phyloP scores from a whole-genome alignment of 2,888 invertebrate genomes.

The Drosophila buzzatii region DNA sequence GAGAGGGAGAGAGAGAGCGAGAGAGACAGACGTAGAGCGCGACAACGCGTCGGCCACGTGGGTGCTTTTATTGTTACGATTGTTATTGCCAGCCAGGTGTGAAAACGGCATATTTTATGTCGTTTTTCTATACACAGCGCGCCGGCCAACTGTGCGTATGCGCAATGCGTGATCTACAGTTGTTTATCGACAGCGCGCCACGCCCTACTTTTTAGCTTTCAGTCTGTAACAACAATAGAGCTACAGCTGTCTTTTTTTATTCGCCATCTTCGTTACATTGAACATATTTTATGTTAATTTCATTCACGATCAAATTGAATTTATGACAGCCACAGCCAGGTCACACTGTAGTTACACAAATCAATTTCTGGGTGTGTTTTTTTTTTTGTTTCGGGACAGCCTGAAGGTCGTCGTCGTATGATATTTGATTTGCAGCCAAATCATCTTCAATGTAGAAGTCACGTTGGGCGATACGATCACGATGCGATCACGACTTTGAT shows the following conservation, averaged over 20 bases:
- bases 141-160: conserved; percentile 57
- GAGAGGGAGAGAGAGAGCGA: too few species aligned
- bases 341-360: neutral
- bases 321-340: conserved; percentile 36
- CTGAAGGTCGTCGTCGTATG: conserved; percentile 39
- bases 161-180: conserved; percentile 43
- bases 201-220: conserved; percentile 26
- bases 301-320: conserved; percentile 56
- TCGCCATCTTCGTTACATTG: conserved; percentile 22
- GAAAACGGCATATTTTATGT: conserved; percentile 68
- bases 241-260: conserved; percentile 25
- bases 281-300: conserved; percentile 55
- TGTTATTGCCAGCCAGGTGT: conserved; percentile 65
- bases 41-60: conserved; percentile 47
- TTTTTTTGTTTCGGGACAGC: conserved; percentile 15
- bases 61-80: conserved; percentile 52
- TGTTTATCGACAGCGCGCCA: conserved; percentile 35
- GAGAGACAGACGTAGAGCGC: conserved; percentile 1
- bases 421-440: conserved; percentile 28
- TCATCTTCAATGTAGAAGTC: conserved; percentile 18
- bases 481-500: conserved; percentile 11
- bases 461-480: conserved; percentile 18
- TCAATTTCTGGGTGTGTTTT: neutral
- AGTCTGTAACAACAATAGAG: conserved; percentile 31
- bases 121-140: conserved; percentile 39